Evolutionary conservation across 2,113 vertebrate genomes (phyloP).

Genomic region (Clarias magur): DNA sequence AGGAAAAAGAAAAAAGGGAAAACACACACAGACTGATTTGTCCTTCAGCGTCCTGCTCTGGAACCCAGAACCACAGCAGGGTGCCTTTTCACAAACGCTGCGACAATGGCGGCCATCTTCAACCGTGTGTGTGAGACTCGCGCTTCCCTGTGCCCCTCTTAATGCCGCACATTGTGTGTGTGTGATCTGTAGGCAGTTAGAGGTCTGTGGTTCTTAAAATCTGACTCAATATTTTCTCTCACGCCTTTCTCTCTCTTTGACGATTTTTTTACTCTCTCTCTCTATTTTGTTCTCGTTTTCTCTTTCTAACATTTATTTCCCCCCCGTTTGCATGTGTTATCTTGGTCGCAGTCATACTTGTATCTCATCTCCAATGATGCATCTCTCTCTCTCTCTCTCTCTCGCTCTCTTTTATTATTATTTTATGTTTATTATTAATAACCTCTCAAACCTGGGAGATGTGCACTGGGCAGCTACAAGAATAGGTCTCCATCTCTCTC

Average conservation of each 20-base stretch:
- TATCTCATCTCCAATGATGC: conserved; percentile 50
- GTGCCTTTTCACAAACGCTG: neutral
- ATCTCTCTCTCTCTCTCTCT: conserved; percentile 47
- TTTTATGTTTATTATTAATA: conserved; percentile 47
- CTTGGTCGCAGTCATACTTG: conserved; percentile 80
- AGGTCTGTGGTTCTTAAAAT: conserved; percentile 85
- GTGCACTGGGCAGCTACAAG: conserved; percentile 88
- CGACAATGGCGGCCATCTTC: conserved; percentile 70
- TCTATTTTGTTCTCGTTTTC: conserved; percentile 19
- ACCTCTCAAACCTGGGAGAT: conserved; percentile 72
- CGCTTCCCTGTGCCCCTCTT: conserved; percentile 85
- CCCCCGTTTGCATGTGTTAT: conserved; percentile 87
- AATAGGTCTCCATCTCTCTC: conserved; percentile 49
- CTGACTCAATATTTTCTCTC: conserved; percentile 60
- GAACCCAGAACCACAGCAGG: conserved; percentile 14
- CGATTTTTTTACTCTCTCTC: conserved; percentile 6
- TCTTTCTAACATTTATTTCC: conserved; percentile 74
- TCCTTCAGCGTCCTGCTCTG: conserved; percentile 17
- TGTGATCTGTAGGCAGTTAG: conserved; percentile 95
- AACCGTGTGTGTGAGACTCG: conserved; percentile 61
- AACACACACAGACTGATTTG: neutral
- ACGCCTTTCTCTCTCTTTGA: conserved; percentile 47
- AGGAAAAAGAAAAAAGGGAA: too few relatives aligned
- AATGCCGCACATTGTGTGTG: conserved; percentile 89
- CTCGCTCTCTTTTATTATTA: too few relatives aligned